Base-by-base conservation (phyloP, 2,113 vertebrate species). In the Urocynchramus pylzowi region DNA sequence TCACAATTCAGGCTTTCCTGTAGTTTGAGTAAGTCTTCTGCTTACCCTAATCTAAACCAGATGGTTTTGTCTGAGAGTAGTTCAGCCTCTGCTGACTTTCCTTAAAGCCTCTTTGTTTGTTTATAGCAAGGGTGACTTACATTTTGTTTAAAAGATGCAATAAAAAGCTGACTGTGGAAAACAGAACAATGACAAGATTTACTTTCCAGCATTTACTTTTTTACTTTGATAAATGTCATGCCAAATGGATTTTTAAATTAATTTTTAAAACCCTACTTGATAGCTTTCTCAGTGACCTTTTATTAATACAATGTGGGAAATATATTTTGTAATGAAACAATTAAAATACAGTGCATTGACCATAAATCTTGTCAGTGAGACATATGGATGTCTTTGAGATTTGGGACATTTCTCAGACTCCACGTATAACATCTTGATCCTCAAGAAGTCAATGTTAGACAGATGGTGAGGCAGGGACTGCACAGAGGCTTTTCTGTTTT, bases 261-360 rank as follows among this genome's bases (percentile, higher is more conserved):
- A 91, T 95, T 95, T 92, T 88, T 41, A 75, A 86, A 96, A 37
- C 79, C 64, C 27, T 91, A 88, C 73, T 92, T 86, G 93, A 95
- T 89, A 53, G 76, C 83, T 96, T 93, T 93, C 54, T 90, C 61
- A 69, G 75, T 96, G 95, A 93, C 93, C 93, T 96, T 96, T 97
- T 96, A 80, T 96, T 91, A 94, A 95, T 95, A 83, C 81, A 91
- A 73, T n/a, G n/a, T 9, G 4, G 87, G 95, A 93, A 85, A 95
- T 91, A 83, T 22, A 59, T 71, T 89, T 93, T 87, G 84, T 85
- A 96, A 90, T 13, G 11, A 93, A 95, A 94, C 82, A 93, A 95
- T 95, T 95, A 92, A 87, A 94, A 93, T 88, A 54, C 18, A 89
- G 45, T 49, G 67, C 54, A 28, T 87, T 93, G 90, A 41, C 79